Base-by-base conservation (phyloP, 2,888 invertebrate species). In the Nephrocerus scutellatus region DNA sequence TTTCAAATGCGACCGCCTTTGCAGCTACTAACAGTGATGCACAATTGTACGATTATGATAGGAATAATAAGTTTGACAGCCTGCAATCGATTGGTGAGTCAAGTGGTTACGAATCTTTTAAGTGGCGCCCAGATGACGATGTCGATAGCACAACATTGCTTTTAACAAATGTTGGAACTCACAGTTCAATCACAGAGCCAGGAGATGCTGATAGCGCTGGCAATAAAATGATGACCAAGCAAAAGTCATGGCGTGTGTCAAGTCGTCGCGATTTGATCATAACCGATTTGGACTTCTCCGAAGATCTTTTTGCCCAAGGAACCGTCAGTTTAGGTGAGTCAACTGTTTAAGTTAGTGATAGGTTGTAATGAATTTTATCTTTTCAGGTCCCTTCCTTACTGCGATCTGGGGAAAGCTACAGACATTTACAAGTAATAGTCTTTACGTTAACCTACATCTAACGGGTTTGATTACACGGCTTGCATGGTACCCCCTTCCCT, bases 401-500 rank as follows among this genome's bases (percentile, higher is more conserved):
- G 78, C 82, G 43, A 68, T 93, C 36, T 74, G 95, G 54, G 77
- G 79, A 50, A 89, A 89, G 65, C 70, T 91, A 28, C 88, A 88
- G 57, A 77, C 80, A 36, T 82, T 93, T 73, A 76, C 88, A 46
- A 81, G 82, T 50, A 88, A 91, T 54, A 84, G 86, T 29, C 72
- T 93, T 43, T 81, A 84, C 50, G 80, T 86, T 14, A 92, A 93
- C 72, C 76, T 92, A 44, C 82, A 89, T 54, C 74, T 95, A 47
- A 93, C 92, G 5, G 86, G 88, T 5, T 74, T 93, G 19, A 75
- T 97, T 30, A 82, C 89, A 21, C 79, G 87, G 50, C 73, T 97
- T 49, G 85, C 91, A 5, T 78, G 86, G 42, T 86, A 90, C 66
- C 90, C 95, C 0, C 84, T 93, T 52, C 90, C 93, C 6, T 70